Evolutionary conservation across 2,113 vertebrate species (phyloP).

Genomic region (Sphyrna mokarran): DNA sequence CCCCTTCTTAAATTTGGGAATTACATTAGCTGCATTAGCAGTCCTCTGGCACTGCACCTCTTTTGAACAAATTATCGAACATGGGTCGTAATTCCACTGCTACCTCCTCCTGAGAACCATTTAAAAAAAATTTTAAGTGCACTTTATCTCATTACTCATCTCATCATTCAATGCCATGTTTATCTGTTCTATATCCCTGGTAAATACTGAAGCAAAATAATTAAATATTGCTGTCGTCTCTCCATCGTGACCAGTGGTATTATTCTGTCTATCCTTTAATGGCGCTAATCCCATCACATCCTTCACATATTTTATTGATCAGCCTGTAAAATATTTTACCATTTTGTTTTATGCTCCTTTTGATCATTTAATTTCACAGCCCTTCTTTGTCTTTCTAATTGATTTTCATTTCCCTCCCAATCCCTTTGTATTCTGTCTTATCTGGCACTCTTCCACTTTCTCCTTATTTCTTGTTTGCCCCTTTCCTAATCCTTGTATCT

Average conservation of each 20-base stretch:
- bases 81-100: background rate
- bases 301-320: background rate
- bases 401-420: background rate
- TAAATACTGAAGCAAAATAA: background rate
- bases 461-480: background rate
- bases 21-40: background rate
- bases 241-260: background rate
- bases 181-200: background rate
- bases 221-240: background rate
- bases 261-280: background rate
- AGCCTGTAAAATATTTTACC: background rate
- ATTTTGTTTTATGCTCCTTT: background rate
- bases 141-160: background rate
- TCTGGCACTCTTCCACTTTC: background rate
- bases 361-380: background rate
- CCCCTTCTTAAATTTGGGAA: background rate
- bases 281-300: background rate
- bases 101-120: background rate
- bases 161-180: background rate
- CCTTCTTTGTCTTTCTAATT: background rate
- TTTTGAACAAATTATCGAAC: background rate
- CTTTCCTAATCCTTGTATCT: background rate
- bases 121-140: background rate
- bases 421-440: background rate
- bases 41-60: background rate